Base-by-base conservation (phyloP, 92 coral and sea anemone species). In the Phenganax stokvisi region DNA sequence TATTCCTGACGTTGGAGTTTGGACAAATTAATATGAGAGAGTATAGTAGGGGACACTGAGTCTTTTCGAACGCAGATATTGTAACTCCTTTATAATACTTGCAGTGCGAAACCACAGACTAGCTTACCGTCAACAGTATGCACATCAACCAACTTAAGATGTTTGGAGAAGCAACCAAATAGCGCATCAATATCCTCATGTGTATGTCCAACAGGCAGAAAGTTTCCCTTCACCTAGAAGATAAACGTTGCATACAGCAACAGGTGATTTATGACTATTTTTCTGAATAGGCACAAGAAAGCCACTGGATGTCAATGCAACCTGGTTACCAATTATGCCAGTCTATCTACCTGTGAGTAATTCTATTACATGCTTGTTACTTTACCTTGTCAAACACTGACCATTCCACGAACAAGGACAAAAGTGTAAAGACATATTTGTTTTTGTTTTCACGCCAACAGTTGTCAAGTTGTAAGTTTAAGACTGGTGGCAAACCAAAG, bases 391-490 rank as follows among this genome's bases (percentile, higher is more conserved):
- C 79, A 68, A 71, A 81, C 10, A 81, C 51, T 58, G 37, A 9
- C 9, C 20, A 56, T 54, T 81, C 85, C 12, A 81, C 79, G 53
- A 81, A 71, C 6, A 71, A 67, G 12, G 80, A 66, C 80, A 81
- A 56, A 59, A 81, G 71, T 2, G 72, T 54, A 29, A 81, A 61
- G 17, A 71, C 85, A n/a, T 68, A 68, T 47, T 68, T 81, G 61
- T 81, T 81, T 69, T 81, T 81, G 56, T 81, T 81, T 25, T 81
- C 74, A 25, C 30, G 75, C 75, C 75, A 71, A 20, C 75, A 71
- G 57, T 71, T 71, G 17, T 71, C 75, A 25, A 88, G 76, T 58
- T 85, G 91, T 5, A 90, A 85, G 61, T 88, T 88, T 0, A 90
- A 69, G 0, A 78, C 79, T 12, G 93, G 86, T 6, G 93, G 91